These are phyloP conservation scores for Isoperla grammatica DNA, from an alignment of 2,888 invertebrate species.

Conservation along the genomic window DNA sequence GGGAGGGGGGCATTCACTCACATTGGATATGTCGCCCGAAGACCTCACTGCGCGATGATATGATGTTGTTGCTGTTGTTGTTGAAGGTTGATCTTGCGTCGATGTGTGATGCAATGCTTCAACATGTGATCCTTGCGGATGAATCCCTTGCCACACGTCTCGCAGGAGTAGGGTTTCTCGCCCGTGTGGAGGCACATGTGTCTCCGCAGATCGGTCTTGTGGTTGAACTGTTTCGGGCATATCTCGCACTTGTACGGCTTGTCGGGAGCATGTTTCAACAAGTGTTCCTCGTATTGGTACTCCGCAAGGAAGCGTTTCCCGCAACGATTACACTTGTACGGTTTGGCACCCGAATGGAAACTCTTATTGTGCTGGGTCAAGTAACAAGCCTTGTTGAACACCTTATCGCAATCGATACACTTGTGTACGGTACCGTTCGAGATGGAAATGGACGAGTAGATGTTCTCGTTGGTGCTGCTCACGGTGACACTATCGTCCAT, in stretches of 20 bases:
- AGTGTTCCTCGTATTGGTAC: conserved; percentile 64
- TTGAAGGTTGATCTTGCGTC: conserved; percentile 48
- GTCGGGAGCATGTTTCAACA: conserved; percentile 70
- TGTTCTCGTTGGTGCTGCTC: conserved; percentile 21
- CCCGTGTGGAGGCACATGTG: conserved; percentile 86
- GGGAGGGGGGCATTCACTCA: no score
- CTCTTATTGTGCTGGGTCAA: conserved; percentile 87
- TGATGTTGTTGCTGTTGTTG: conserved; percentile 38
- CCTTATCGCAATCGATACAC: conserved; percentile 77
- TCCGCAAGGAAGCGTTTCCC: conserved; percentile 77
- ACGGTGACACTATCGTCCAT: conserved; percentile 19
- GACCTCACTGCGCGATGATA: conserved; percentile 7
- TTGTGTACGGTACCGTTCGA: conserved; percentile 46
- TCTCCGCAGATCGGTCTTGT: conserved; percentile 81
- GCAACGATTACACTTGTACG: conserved; percentile 77
- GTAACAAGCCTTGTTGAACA: conserved; percentile 81
- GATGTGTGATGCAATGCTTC: conserved; percentile 78
- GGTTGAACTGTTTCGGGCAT: conserved; percentile 85
- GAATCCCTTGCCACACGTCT: conserved; percentile 79
- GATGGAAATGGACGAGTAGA: conserved; percentile 22
- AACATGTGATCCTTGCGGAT: conserved; percentile 88
- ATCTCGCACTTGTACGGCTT: conserved; percentile 81
- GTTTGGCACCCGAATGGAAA: conserved; percentile 81
- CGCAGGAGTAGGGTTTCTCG: conserved; percentile 75
- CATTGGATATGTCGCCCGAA: no score